These are phyloP conservation scores for Mythimna albipuncta DNA, from an alignment of 2,888 invertebrate species.

Conservation along the genomic window DNA sequence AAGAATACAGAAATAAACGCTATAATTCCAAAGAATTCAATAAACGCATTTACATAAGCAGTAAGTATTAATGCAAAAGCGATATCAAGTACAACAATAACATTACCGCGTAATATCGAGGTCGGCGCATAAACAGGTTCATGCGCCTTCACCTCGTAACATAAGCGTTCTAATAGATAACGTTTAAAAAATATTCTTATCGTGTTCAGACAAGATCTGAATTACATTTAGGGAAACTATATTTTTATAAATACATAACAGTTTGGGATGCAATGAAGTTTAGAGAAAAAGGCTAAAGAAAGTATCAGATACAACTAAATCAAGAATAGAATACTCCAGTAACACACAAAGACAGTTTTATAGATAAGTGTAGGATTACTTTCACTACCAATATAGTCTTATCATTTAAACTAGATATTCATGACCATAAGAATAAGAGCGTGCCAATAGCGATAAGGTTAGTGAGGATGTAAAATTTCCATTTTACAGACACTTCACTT, in stretches of 20 bases:
- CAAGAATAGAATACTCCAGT: background rate
- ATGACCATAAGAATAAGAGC: background rate
- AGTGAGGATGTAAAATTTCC: conserved; percentile 1
- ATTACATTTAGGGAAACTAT: background rate
- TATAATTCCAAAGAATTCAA: conserved; percentile 35
- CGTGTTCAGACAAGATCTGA: conserved; percentile 3
- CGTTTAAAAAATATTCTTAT: conserved; percentile 23
- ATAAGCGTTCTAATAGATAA: conserved; percentile 37
- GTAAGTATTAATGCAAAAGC: conserved; percentile 45
- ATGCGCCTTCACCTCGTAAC: conserved; percentile 43
- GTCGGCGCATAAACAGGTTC: conserved; percentile 47
- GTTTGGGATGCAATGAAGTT: too few relatives aligned
- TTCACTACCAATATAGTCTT: background rate
- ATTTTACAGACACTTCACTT: background rate
- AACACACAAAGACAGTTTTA: background rate
- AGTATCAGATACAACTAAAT: background rate
- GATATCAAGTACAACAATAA: conserved; percentile 51
- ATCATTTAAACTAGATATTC: background rate
- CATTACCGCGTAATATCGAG: conserved; percentile 44
- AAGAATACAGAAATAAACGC: conserved; percentile 29
- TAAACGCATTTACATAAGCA: conserved; percentile 31
- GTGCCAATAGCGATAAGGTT: background rate
- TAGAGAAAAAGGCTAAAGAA: too few relatives aligned
- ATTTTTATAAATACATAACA: too few relatives aligned
- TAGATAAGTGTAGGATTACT: background rate